Conservation (phyloP, 2,797 vertebrate species). For the Artibeus lituratus region DNA sequence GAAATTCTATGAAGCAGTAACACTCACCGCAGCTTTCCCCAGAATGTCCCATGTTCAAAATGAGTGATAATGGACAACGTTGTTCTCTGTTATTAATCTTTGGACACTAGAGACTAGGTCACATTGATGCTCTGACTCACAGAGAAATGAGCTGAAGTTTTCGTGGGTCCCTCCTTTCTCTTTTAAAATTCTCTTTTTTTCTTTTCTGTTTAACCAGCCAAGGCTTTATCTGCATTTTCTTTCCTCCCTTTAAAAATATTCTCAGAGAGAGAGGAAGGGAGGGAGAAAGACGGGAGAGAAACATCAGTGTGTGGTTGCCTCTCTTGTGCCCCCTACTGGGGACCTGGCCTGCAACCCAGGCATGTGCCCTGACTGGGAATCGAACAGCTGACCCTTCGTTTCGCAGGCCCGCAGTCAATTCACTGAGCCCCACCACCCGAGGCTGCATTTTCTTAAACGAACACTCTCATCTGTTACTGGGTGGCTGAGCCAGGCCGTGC, state of each 20-base stretch:
- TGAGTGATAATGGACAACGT: rapidly evolving
- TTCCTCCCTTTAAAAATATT: neutral
- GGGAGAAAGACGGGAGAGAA: too few species aligned
- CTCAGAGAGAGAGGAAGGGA: too few species aligned
- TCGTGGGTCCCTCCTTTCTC: neutral
- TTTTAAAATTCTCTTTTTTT: neutral
- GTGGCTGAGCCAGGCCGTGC: neutral
- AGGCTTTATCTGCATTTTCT: neutral
- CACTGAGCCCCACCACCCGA: neutral
- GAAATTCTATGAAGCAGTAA: neutral
- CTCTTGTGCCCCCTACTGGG: too few species aligned
- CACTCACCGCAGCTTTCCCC: neutral
- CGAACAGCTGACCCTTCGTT: too few species aligned
- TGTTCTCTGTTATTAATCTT: neutral
- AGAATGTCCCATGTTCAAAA: neutral
- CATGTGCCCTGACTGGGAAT: too few species aligned
- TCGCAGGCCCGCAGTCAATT: too few species aligned
- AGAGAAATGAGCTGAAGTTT: neutral
- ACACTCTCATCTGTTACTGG: neutral
- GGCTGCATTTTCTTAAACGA: neutral
- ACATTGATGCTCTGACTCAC: neutral
- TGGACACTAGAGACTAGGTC: neutral
- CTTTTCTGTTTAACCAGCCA: neutral
- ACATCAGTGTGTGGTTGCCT: too few species aligned
- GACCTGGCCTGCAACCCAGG: too few species aligned